phyloP scores from a whole-genome alignment of 2,113 vertebrate species.

The Triplophysa siluroides region DNA sequence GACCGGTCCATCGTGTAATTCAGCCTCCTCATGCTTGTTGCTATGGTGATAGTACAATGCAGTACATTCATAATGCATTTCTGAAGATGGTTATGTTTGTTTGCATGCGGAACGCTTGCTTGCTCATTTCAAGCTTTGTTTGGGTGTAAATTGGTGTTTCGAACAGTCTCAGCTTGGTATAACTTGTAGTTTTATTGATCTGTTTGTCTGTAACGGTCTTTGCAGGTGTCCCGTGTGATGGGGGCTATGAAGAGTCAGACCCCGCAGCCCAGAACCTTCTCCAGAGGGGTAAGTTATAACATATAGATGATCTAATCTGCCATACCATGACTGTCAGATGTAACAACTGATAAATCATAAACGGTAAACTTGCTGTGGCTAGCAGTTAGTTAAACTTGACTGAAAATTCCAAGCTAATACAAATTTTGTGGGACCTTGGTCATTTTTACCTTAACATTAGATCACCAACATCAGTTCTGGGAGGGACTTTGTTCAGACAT shows the following conservation, averaged over 20 bases:
- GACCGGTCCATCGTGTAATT: not conserved
- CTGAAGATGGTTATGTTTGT: not conserved
- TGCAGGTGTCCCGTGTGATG: slow-evolving; percentile 80
- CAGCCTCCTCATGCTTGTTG: not conserved
- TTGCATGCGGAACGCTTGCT: not conserved
- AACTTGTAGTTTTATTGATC: not conserved
- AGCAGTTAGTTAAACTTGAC: too few species aligned
- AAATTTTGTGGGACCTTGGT: too few species aligned
- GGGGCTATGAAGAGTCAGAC: slow-evolving; percentile 79
- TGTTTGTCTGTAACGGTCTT: not conserved
- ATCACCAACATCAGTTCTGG: too few species aligned
- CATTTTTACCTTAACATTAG: too few species aligned
- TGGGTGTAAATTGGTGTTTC: not conserved
- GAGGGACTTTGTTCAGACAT: too few species aligned
- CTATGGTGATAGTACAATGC: not conserved
- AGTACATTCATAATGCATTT: not conserved
- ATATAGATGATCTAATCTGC: not conserved
- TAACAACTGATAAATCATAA: too few species aligned
- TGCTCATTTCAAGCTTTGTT: not conserved
- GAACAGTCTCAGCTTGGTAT: not conserved
- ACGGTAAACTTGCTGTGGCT: too few species aligned
- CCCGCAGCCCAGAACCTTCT: slow-evolving; percentile 80
- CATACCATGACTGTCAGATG: not conserved
- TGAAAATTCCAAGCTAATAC: too few species aligned
- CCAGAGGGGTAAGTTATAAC: slow-evolving; percentile 80